These are phyloP conservation scores for Xestia ashworthii DNA, from an alignment of 2,888 invertebrate species.

Conservation along the genomic window DNA sequence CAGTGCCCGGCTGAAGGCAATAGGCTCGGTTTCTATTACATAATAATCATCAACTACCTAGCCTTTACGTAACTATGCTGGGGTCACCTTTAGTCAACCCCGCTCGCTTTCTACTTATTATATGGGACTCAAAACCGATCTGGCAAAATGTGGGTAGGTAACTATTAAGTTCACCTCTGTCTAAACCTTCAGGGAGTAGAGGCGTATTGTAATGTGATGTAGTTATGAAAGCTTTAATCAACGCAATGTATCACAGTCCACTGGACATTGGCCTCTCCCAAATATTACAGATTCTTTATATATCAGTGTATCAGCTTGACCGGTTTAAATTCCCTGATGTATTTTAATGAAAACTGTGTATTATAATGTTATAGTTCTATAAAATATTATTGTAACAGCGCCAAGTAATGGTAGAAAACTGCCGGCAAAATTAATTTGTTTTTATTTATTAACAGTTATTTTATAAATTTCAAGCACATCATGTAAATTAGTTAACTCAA, in stretches of 20 bases:
- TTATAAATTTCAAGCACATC: not conserved
- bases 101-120: no score
- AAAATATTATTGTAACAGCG: not conserved
- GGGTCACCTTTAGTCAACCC: no score
- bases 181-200: no score
- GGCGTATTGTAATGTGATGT: no score
- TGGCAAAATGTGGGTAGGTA: no score
- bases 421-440: not conserved
- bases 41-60: no score
- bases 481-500: not conserved
- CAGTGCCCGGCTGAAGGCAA: no score
- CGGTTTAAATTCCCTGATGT: not conserved
- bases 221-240: not conserved
- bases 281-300: not conserved
- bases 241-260: not conserved
- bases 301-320: not conserved
- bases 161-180: no score
- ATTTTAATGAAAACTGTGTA: not conserved
- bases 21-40: no score
- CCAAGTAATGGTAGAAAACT: not conserved
- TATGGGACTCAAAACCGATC: no score
- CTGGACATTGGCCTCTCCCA: not conserved
- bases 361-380: not conserved
- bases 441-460: not conserved
- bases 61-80: no score